Evolutionary conservation across 1,140 invertebrate genomes (phyloP), one percentile per base, ranked within the genome.

Genomic region (Tribolium madens): DNA sequence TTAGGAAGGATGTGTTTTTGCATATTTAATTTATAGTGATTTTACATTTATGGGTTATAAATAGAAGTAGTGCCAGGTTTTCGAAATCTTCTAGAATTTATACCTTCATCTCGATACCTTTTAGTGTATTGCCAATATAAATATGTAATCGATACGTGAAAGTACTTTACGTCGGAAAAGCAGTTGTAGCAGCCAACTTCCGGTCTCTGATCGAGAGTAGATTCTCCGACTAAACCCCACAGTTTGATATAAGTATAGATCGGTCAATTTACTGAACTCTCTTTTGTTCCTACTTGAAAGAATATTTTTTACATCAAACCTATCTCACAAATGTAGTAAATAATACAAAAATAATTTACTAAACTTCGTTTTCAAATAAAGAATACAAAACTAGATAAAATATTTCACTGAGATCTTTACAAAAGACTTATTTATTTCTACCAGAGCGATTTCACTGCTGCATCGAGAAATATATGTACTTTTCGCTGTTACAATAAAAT

Each of bases 71-170:
- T 64, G 57, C 57, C 26, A 64, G 57, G 57, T 36, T 64, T 64
- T 64, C 57, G 57, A 64, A 64, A 64, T 64, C 57, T 64, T 64
- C 57, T 1, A 7, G 57, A 64, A 64, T 64, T 64, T 64, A 64
- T 64, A 33, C 57, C 57, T 64, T 64, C 57, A 64, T 64, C 26
- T 64, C 57, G 57, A 64, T 64, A 64, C 57, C 57, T 64, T 64
- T 64, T 64, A 64, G 57, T 64, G 57, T 64, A 64, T 64, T 64
- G 57, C 57, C 57, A 64, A 64, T 64, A 64, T 64, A 64, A 64
- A 64, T 64, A 64, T 64, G 57, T 64, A 64, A 64, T 64, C 57
- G 57, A 64, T 64, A 64, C 57, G 57, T 64, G 57, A 64, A 64
- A 64, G 57, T 64, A 64, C 57, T 64, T 64, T 64, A 64, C 57